phyloP scores from a whole-genome alignment of 1,140 invertebrate genomes.

The Littorina saxatilis region DNA sequence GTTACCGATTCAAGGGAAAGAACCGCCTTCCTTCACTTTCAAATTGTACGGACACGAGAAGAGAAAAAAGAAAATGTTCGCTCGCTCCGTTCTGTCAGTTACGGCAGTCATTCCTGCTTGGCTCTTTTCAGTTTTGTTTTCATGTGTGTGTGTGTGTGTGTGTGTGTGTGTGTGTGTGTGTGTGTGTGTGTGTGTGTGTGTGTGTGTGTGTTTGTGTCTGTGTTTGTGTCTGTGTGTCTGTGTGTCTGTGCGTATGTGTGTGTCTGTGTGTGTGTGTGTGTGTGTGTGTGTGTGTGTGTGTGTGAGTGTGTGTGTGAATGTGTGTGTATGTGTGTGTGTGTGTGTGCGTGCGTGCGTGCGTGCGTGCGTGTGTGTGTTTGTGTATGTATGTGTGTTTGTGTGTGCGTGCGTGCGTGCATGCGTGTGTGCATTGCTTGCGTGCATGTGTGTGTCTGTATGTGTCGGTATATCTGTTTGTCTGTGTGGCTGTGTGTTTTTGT shows the following conservation, averaged over 20 bases:
- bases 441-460: too few species aligned
- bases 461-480: too few species aligned
- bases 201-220: not conserved
- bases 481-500: too few species aligned
- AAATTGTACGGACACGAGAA: too few species aligned
- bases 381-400: slow-evolving; percentile 2
- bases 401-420: not conserved
- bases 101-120: too few species aligned
- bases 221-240: not conserved
- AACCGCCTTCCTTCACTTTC: too few species aligned
- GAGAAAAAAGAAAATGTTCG: too few species aligned
- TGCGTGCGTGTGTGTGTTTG: not conserved
- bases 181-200: slow-evolving; percentile 13
- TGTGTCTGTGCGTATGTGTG: not conserved
- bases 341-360: not conserved
- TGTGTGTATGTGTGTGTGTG: not conserved
- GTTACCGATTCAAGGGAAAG: too few species aligned
- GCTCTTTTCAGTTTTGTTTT: not conserved
- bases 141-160: not conserved
- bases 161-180: not conserved
- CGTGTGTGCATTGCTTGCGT: not conserved
- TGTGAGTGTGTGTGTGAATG: not conserved
- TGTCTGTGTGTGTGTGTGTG: slow-evolving; percentile 10
- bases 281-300: slow-evolving; percentile 16
- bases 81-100: too few species aligned